Base-by-base conservation (phyloP, 2,888 invertebrate genomes). In the Leptinotarsa juncta region DNA sequence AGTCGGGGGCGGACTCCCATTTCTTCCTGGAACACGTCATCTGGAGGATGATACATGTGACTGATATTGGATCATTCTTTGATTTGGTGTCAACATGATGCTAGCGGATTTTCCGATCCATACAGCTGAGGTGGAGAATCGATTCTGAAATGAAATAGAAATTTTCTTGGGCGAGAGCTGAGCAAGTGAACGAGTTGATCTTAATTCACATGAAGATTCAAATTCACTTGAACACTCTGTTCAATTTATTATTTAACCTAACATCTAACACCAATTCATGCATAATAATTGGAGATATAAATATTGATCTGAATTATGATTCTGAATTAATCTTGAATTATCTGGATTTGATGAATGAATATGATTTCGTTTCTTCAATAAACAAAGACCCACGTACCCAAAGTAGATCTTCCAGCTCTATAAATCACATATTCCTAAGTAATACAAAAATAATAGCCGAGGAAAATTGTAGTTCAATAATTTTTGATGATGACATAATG, bases 11-110 rank as follows among this genome's bases (percentile, higher is more conserved):
- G 60, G 65, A 48, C 49, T 60, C 67, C 71, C 60, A 53, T 49
- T 72, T 55, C 67, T 60, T 72, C 55, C 60, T 15, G 60, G 32
- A 70, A 10, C 65, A 77, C 72, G 74, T 71, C 77, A 73, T 68
- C 77, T 77, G 65, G 26, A 73, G 70, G 69, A 77, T 77, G 77
- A 77, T 74, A 72, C 72, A 74, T 77, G 72, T 72, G 67, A 74
- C 72, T 74, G 67, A 69, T 70, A 67, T 74, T 68, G 51, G 62
- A 62, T 62, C 62, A 62, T 62, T 62, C 62, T 16, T 62, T 26
- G 62, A 62, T 16, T 32, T 12, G 26, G 16, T 42, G 62, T 62
- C 62, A 62, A 62, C n/a, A 32, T 16, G 62, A 42, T 26, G 10
- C 26, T 62, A 3, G 16, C n/a, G 62, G n/a, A 14, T 62, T 62